Conservation (phyloP, 2,888 invertebrate species). For the Acleris cristana region DNA sequence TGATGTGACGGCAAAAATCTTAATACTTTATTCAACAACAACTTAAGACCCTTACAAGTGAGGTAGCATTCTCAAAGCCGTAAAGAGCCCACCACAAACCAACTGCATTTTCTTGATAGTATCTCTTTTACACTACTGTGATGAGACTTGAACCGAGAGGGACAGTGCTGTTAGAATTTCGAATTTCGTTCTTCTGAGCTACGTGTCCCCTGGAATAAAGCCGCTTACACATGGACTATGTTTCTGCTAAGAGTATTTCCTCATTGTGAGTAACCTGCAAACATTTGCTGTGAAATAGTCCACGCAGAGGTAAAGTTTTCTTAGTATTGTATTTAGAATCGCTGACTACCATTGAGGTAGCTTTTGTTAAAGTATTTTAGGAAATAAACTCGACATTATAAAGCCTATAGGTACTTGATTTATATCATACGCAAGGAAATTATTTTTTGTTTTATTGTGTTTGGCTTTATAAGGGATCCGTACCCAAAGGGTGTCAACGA, state of each 20-base stretch:
- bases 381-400: too few relatives aligned
- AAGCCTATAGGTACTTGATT: too few relatives aligned
- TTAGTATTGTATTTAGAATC: not conserved
- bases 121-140: not conserved
- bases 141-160: not conserved
- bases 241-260: constrained; percentile 58
- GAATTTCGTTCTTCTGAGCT: not conserved
- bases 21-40: not conserved
- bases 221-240: constrained; percentile 71
- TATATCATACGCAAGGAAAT: too few relatives aligned
- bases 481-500: too few relatives aligned
- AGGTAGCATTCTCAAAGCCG: not conserved
- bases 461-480: too few relatives aligned
- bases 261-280: constrained; percentile 50
- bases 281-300: constrained; percentile 50
- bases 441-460: too few relatives aligned
- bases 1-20: too few relatives aligned
- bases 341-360: not conserved
- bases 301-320: constrained; percentile 10
- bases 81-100: not conserved
- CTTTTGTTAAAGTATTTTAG: not conserved
- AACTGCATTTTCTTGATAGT: not conserved
- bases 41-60: not conserved
- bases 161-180: not conserved
- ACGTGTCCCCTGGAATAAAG: constrained; percentile 55